Evolutionary conservation across 2,888 invertebrate genomes (phyloP), one percentile per base, ranked within the genome.

Genomic region (Rhogogaster chlorosoma): DNA sequence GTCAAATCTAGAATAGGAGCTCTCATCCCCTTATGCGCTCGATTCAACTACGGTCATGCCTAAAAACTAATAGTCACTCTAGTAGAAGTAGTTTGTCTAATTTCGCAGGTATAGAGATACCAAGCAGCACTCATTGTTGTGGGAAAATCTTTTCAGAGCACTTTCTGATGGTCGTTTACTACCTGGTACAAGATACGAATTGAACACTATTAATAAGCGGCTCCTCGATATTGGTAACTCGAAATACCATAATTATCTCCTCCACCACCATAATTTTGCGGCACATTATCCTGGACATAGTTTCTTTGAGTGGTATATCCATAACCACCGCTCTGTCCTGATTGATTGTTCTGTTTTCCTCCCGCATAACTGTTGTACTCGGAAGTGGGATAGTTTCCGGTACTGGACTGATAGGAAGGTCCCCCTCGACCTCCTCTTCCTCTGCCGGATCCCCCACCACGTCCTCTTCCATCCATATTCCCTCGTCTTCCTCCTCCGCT

Each of bases 251-350:
- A 90, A 82, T 88, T 89, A 83, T 90, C 90, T 36, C 89, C 90
- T 36, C 89, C 89, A 12, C 90, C 89, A 18, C 89, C 90, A 84
- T 89, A 91, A 87, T 85, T 89, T 86, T 89, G 90, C 32, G 88
- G 85, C 67, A 88, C 83, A 83, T 85, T 89, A 84, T 77, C 89
- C 83, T 90, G 90, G 9, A 87, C 87, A 36, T 90, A 90, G 71
- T 83, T 88, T 84, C 91, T 90, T 84, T 91, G 91, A 45, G 89
- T 87, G 75, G 73, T 89, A 84, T 91, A 91, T 53, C 91, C 91
- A 80, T 91, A 91, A 22, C 87, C 86, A 70, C 89, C 86, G 85
- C 87, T 89, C 67, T 89, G 90, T 83, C 86, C 86, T 26, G 77
- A 71, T 86, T 82, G 18, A 86, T 83, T 87, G 75, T 88, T 88